Percentiles rank a stretch among this genome's conserved stretches.
Conservation (phyloP, 2,797 vertebrate species). For the Propithecus deckenii region DNA sequence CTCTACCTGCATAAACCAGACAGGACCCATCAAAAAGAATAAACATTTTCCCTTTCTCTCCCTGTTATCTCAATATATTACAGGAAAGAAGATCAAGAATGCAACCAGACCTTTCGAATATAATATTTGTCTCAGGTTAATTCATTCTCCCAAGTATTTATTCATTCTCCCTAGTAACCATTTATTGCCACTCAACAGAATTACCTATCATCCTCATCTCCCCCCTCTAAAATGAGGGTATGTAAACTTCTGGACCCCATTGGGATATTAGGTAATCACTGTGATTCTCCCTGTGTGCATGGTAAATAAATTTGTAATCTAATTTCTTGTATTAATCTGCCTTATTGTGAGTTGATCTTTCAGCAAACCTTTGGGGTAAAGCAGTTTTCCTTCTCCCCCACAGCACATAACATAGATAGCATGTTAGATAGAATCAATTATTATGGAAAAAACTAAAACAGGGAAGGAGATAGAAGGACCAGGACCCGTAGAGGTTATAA, state of each 20-base stretch:
- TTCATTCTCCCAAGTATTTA: neutral
- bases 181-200: neutral
- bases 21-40: neutral
- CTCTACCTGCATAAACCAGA: neutral
- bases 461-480: neutral
- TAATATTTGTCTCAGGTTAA: neutral
- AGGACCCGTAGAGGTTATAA: neutral
- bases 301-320: neutral
- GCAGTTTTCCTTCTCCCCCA: neutral
- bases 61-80: neutral
- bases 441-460: neutral
- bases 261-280: neutral
- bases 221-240: neutral
- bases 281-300: neutral
- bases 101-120: neutral
- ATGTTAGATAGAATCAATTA: neutral
- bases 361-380: neutral
- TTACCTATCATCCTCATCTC: neutral
- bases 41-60: neutral
- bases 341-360: neutral
- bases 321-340: neutral
- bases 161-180: neutral
- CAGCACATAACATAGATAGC: neutral
- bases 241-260: neutral
- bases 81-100: neutral